These are phyloP conservation scores for Dryobates pubescens DNA, from an alignment of 2,797 vertebrate species.

Conservation along the genomic window DNA sequence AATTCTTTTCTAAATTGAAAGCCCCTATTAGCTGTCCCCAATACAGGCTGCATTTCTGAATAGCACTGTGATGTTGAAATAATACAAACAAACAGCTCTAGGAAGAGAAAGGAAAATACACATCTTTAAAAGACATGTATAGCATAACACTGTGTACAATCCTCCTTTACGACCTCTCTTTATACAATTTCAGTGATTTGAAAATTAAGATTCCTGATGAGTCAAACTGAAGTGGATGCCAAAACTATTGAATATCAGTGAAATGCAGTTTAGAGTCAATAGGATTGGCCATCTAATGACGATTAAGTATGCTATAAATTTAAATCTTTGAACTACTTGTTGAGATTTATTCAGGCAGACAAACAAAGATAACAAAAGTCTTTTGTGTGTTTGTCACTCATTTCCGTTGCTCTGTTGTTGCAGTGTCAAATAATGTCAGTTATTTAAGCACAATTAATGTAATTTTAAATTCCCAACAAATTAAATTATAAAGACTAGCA, in stretches of 20 bases:
- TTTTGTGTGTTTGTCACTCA: slow-evolving; percentile 87
- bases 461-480: slow-evolving; percentile 89
- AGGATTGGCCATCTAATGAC: slow-evolving; percentile 81
- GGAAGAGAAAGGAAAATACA: background rate
- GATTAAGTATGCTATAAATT: slow-evolving; percentile 84
- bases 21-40: background rate
- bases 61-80: background rate
- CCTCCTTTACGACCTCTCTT: background rate
- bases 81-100: background rate
- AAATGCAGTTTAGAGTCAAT: slow-evolving; percentile 73
- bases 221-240: slow-evolving; percentile 68
- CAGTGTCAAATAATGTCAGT: slow-evolving; percentile 87
- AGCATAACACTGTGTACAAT: background rate
- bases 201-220: slow-evolving; percentile 69
- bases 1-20: background rate
- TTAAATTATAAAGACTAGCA: slow-evolving; percentile 84
- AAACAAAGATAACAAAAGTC: slow-evolving; percentile 89
- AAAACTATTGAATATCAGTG: slow-evolving; percentile 75
- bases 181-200: slow-evolving; percentile 63
- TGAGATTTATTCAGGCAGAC: slow-evolving; percentile 88
- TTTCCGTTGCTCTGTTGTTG: slow-evolving; percentile 83
- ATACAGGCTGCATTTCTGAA: background rate
- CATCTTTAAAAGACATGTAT: background rate
- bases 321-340: slow-evolving; percentile 86
- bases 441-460: slow-evolving; percentile 88